Evolutionary conservation across 2,888 invertebrate genomes (phyloP).

Genomic region (Agelastica alni): DNA sequence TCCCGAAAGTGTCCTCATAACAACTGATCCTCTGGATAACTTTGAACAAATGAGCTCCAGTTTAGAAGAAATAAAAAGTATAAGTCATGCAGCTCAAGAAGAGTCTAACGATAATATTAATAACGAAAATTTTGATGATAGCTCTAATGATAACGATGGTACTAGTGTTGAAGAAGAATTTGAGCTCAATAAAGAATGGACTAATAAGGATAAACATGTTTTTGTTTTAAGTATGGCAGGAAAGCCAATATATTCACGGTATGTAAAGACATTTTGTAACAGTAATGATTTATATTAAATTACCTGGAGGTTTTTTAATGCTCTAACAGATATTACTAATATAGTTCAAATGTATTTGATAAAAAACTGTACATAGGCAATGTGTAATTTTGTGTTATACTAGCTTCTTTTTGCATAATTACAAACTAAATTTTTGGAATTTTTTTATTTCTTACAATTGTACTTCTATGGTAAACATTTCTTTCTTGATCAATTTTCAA

Average conservation of each 20-base stretch:
- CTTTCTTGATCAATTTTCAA: no score
- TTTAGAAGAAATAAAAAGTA: conserved; percentile 64
- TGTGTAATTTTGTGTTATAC: no score
- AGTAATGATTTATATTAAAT: no score
- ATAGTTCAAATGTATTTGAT: no score
- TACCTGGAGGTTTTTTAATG: no score
- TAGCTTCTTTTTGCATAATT: no score
- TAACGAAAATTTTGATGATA: conserved; percentile 43
- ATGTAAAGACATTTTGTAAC: no score
- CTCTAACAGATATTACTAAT: no score
- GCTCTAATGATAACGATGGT: conserved; percentile 34
- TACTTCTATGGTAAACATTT: no score
- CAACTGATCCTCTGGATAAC: conserved; percentile 73
- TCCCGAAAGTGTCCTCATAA: conserved; percentile 70
- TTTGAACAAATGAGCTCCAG: conserved; percentile 69
- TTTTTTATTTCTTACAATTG: no score
- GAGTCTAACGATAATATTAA: conserved; percentile 43
- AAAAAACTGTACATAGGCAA: no score
- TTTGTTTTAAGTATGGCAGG: conserved; percentile 95
- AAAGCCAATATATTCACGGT: conserved; percentile 94
- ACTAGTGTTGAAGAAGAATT: conserved; percentile 60
- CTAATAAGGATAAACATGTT: conserved; percentile 84
- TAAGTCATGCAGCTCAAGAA: conserved; percentile 52
- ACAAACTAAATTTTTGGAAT: no score
- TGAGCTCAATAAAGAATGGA: conserved; percentile 69